Evolutionary conservation across 2,797 vertebrate genomes (phyloP).

Genomic region (Champsocephalus esox): DNA sequence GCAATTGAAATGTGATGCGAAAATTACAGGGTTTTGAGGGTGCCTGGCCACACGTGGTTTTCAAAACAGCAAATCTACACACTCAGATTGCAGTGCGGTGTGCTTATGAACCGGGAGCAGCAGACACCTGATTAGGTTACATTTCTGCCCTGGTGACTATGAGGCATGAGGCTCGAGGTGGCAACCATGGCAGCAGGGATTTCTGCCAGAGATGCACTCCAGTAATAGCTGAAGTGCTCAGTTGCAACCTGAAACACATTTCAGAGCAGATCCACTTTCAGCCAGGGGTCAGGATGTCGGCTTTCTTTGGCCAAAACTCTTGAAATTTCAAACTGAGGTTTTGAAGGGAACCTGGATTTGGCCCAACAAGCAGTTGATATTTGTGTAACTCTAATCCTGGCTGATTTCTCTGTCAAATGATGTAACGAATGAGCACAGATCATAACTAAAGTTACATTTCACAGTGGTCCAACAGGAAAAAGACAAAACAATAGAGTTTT

Average conservation of each 20-base stretch:
- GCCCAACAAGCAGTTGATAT: constrained; percentile 15
- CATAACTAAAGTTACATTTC: neutral
- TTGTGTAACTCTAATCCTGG: neutral
- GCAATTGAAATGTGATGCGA: constrained; percentile 33
- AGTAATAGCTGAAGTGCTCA: constrained; percentile 77
- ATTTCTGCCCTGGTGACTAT: constrained; percentile 79
- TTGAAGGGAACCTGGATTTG: constrained; percentile 36
- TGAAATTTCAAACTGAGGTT: constrained; percentile 40
- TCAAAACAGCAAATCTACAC: constrained; percentile 36
- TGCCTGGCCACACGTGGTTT: constrained; percentile 25
- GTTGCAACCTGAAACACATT: constrained; percentile 74
- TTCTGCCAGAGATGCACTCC: constrained; percentile 73
- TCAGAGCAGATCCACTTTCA: constrained; percentile 73
- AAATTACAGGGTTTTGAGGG: constrained; percentile 31
- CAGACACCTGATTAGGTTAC: constrained; percentile 79
- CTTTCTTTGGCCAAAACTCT: constrained; percentile 44
- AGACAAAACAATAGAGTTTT: neutral
- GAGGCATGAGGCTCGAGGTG: constrained; percentile 72
- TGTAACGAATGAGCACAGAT: constrained; percentile 9
- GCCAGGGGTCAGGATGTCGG: constrained; percentile 38
- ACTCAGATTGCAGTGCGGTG: constrained; percentile 39
- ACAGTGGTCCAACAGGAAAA: neutral
- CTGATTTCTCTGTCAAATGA: neutral
- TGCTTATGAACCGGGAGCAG: constrained; percentile 49
- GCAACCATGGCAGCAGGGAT: constrained; percentile 74